Percentiles rank a stretch among this genome's conserved stretches.
Evolutionary conservation across 2,113 vertebrate species (phyloP).

Genomic region (Periophthalmus modestus): DNA sequence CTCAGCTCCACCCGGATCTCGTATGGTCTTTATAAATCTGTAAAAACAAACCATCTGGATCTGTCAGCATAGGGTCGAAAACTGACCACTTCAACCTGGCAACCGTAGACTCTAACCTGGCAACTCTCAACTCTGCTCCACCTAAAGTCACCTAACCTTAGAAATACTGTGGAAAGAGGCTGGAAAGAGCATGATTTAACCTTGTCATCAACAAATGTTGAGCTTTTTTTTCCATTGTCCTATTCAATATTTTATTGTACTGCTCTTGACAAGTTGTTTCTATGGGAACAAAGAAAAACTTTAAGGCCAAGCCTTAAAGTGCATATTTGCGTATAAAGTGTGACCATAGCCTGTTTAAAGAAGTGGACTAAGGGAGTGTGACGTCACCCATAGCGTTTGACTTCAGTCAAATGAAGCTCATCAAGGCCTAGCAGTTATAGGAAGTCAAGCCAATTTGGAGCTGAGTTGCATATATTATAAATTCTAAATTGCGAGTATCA

Average conservation of each 20-base stretch:
- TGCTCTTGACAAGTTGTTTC: not conserved
- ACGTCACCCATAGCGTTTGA: too few species aligned
- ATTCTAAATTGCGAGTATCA: too few species aligned
- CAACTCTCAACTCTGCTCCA: not conserved
- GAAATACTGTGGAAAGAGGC: not conserved
- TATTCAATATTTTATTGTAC: not conserved
- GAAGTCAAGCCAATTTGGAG: too few species aligned
- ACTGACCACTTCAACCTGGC: conserved; percentile 2
- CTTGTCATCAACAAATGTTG: not conserved
- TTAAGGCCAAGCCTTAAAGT: too few species aligned
- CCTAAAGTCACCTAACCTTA: not conserved
- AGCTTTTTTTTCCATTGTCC: not conserved
- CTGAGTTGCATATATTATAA: too few species aligned
- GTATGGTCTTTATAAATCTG: not conserved
- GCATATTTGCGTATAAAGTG: too few species aligned
- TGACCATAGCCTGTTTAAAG: too few species aligned
- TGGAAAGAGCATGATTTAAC: not conserved
- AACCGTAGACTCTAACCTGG: not conserved
- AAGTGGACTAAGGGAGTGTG: too few species aligned
- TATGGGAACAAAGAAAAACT: not conserved
- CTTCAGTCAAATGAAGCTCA: too few species aligned
- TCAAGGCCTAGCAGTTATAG: too few species aligned
- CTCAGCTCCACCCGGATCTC: not conserved
- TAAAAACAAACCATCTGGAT: not conserved
- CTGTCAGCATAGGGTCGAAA: not conserved